Conservation (phyloP, 2,797 vertebrate species). For the Acanthurus lineatus region DNA sequence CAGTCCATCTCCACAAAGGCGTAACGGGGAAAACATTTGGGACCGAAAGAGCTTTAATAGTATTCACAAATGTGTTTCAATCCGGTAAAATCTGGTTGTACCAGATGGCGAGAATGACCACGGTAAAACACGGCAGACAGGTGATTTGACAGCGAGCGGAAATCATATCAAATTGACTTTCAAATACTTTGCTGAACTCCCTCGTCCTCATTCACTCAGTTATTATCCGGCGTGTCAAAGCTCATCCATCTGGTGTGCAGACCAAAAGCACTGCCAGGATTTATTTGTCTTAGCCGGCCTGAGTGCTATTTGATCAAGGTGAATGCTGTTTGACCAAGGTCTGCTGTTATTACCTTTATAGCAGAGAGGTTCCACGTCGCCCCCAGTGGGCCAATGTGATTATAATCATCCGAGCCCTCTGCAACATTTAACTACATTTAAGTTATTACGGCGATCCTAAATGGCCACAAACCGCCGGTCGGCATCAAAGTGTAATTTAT, state of each 20-base stretch:
- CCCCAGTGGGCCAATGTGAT: neutral
- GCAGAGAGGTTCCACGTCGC: conserved; percentile 3
- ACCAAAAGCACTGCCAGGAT: conserved; percentile 42
- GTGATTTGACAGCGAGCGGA: conserved; percentile 51
- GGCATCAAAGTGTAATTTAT: neutral
- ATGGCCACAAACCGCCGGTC: neutral
- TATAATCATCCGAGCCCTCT: neutral
- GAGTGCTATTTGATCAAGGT: conserved; percentile 60
- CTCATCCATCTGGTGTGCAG: conserved; percentile 66
- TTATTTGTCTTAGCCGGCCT: conserved; percentile 55
- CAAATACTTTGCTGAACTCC: conserved; percentile 56
- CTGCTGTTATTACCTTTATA: conserved; percentile 51
- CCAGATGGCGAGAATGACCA: conserved; percentile 64
- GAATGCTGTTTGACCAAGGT: conserved; percentile 59
- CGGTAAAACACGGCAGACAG: conserved; percentile 55
- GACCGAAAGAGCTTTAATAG: conserved; percentile 32
- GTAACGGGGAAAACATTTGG: neutral
- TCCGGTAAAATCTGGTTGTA: conserved; percentile 47
- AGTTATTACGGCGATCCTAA: neutral
- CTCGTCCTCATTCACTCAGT: conserved; percentile 46
- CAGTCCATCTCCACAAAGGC: conserved; percentile 11
- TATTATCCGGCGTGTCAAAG: conserved; percentile 54
- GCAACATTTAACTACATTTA: conserved; percentile 6
- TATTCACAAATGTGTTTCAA: conserved; percentile 53
- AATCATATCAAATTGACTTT: conserved; percentile 60